Evolutionary conservation across 2,797 vertebrate species (phyloP), one percentile per base, ranked within the genome.

Genomic region (Sorex maritimensis): DNA sequence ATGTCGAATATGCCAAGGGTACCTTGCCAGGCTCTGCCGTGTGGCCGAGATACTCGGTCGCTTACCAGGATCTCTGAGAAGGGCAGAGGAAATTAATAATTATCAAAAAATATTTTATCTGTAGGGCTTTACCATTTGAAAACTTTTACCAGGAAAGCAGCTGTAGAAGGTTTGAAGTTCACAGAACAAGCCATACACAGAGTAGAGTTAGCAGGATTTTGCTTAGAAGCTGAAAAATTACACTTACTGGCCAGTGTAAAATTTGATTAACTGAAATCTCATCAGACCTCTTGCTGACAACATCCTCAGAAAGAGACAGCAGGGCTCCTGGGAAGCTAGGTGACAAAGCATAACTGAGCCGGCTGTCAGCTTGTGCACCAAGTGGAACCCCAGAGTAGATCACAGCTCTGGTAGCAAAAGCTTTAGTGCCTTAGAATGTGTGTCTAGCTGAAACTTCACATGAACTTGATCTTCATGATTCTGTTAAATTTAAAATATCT

Each of bases 201-300:
- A 67, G 38, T 86, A 68, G 44, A 75, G n/a, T 38, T 81, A 78
- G 73, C 77, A 93, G 38, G 52, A 34, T 93, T 95, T 91, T 94
- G 78, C 26, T 55, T 86, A 67, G 72, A 26, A 79, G 55, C 15
- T 72, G 75, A 34, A 93, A 34, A 95, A 91, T 72, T 52, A 89
- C 73, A 92, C n/a, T 81, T 94, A 90, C 44, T 86, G 58, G 49
- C 6, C 71, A 79, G 58, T 93, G 83, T 79, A 67, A 95, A 92
- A 96, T 90, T 94, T 93, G 88, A 96, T 91, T 83, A 90, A 84
- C 65, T 73, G 69, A 93, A 92, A 82, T 94, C 71, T 91, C 89
- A 87, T 85, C 73, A 77, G 74, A 68, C 68, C 30, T 52, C 44
- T 41, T 79, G 75, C 74, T 96, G 80, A 94, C 77, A 77, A 72